These are phyloP conservation scores for Scolopax mira DNA, from an alignment of 2,113 vertebrate genomes.

Conservation along the genomic window DNA sequence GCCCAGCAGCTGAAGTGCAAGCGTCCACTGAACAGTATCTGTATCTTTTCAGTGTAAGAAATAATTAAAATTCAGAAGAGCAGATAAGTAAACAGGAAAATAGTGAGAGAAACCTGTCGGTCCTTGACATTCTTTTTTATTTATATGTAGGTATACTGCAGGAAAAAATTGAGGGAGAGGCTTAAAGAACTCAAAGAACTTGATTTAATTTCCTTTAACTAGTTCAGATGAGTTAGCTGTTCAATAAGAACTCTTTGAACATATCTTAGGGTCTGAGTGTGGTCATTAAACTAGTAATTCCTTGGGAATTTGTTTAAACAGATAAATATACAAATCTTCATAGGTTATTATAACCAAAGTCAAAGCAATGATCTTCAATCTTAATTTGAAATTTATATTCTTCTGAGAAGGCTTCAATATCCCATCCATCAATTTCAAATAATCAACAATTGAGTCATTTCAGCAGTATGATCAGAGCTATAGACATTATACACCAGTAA, in stretches of 20 bases:
- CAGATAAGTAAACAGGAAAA: neutral
- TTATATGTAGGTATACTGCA: neutral
- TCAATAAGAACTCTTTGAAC: neutral
- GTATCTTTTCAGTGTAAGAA: neutral
- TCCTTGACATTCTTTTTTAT: fast-evolving
- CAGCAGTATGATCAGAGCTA: neutral
- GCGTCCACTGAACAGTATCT: fast-evolving
- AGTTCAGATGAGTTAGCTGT: neutral
- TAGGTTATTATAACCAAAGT: neutral
- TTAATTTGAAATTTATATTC: conserved; percentile 2
- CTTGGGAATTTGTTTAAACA: neutral
- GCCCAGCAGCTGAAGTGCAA: neutral
- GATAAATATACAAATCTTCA: neutral
- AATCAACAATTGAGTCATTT: neutral
- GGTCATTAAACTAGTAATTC: neutral
- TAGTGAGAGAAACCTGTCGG: neutral
- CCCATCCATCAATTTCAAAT: neutral
- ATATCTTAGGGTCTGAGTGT: neutral
- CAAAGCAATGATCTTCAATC: neutral
- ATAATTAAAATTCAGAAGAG: neutral
- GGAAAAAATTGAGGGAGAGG: fast-evolving
- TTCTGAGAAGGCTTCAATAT: neutral
- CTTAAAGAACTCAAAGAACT: neutral
- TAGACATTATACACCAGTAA: neutral
- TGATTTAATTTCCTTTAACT: neutral